Evolutionary conservation across 2,797 vertebrate species (phyloP).

Genomic region (Odontamblyopus rebecca): DNA sequence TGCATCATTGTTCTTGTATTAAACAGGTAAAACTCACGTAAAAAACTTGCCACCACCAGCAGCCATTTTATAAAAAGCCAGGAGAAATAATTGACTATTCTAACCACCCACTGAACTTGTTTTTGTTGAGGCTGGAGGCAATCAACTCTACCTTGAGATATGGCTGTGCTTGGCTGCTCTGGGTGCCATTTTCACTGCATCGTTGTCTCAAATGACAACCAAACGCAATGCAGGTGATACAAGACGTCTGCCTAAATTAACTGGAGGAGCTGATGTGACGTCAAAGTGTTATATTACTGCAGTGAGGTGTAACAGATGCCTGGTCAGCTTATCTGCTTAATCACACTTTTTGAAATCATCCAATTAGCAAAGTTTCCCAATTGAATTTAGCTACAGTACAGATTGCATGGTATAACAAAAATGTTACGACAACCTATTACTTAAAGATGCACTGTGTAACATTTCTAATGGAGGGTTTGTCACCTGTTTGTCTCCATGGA

Average conservation of each 20-base stretch:
- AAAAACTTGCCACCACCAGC: slow-evolving; percentile 10
- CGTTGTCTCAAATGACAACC: slow-evolving; percentile 48
- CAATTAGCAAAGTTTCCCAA: slow-evolving; percentile 51
- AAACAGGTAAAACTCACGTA: background rate
- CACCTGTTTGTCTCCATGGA: too few species aligned
- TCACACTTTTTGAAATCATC: slow-evolving; percentile 62
- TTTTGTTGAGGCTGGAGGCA: slow-evolving; percentile 43
- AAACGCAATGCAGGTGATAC: slow-evolving; percentile 71
- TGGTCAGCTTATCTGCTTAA: slow-evolving; percentile 66
- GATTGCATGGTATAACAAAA: slow-evolving; percentile 42
- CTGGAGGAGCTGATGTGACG: slow-evolving; percentile 61
- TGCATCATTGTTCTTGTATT: slow-evolving; percentile 9
- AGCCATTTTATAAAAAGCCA: slow-evolving; percentile 33
- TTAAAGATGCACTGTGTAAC: background rate
- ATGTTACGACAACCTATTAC: background rate
- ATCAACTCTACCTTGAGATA: slow-evolving; percentile 48
- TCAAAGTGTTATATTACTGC: slow-evolving; percentile 63
- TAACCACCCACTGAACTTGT: slow-evolving; percentile 37
- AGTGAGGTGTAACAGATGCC: slow-evolving; percentile 67
- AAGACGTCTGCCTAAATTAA: slow-evolving; percentile 64
- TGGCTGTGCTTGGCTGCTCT: slow-evolving; percentile 38
- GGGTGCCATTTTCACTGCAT: slow-evolving; percentile 25
- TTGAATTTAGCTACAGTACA: slow-evolving; percentile 44
- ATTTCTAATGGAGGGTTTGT: too few species aligned
- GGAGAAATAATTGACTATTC: slow-evolving; percentile 40